Conservation (phyloP, 1,140 invertebrate species). For the Drosophila virilis region DNA sequence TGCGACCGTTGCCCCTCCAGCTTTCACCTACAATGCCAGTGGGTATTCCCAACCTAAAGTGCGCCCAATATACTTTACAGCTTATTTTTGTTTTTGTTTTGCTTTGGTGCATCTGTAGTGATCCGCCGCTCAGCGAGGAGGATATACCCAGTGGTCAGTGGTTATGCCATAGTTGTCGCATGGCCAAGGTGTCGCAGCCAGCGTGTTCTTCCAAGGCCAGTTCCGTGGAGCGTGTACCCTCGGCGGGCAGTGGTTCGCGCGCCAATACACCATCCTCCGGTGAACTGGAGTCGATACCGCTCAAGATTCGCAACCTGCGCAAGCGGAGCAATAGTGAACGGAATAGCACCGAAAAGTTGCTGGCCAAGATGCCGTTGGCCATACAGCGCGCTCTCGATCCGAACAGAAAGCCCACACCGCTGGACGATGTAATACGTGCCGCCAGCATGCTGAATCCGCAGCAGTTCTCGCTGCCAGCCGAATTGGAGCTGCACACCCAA, state of each 20-base stretch:
- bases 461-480: constrained; percentile 94
- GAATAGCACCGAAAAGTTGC: constrained; percentile 74
- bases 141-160: constrained; percentile 96
- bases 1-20: constrained; percentile 97
- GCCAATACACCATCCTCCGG: constrained; percentile 73
- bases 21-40: constrained; percentile 98
- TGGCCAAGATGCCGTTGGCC: constrained; percentile 69
- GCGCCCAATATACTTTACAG: background rate
- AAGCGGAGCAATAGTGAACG: constrained; percentile 80
- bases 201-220: constrained; percentile 67
- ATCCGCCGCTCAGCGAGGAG: constrained; percentile 94
- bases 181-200: constrained; percentile 71
- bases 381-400: constrained; percentile 75
- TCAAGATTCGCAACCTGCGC: constrained; percentile 78
- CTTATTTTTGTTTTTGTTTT: background rate
- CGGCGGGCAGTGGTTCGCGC: constrained; percentile 60
- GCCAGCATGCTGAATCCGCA: constrained; percentile 93
- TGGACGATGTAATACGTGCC: constrained; percentile 91
- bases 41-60: constrained; percentile 82
- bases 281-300: constrained; percentile 74
- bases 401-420: constrained; percentile 86
- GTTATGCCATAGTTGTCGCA: constrained; percentile 93
- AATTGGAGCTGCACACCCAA: constrained; percentile 90
- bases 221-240: constrained; percentile 74
- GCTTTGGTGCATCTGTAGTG: constrained; percentile 86